Base-by-base conservation (phyloP, 2,888 invertebrate genomes). In the Catocala nupta region DNA sequence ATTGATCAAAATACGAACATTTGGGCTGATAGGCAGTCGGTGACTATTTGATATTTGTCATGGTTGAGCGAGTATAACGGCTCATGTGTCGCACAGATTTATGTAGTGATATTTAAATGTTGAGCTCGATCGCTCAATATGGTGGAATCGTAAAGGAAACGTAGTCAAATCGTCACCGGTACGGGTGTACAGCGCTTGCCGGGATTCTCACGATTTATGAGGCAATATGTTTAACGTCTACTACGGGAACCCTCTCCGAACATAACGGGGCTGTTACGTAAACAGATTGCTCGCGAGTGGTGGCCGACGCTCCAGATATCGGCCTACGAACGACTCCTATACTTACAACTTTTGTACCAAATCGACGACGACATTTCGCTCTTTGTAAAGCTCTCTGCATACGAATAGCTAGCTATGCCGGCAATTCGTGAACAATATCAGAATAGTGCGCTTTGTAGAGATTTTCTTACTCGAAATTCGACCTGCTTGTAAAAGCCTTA, bases 151-250 rank as follows among this genome's bases (percentile, higher is more conserved):
- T 88, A 88, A 90, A 89, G 91, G 90, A 91, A 92, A 89, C 91
- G 89, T 90, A 91, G 92, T 91, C 90, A 92, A 92, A 93, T 93
- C 92, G 92, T 91, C 92, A 90, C 89, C 87, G 88, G 86, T 84
- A 85, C 87, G 86, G 84, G 83, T 86, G 89, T 89, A 88, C 85
- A 86, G 85, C 87, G 86, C 85, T 89, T 84, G 92, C 88, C 85
- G 90, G 93, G 93, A 93, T 94, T 91, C 92, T 83, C 88, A 88
- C 88, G 92, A 94, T 94, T 94, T 94, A 94, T 94, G 93, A 90
- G 92, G 93, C 92, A 94, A 94, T 94, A 94, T 94, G 93, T 94
- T 94, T 92, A 93, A 93, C 93, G 93, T 93, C 93, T 92, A 91
- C 86, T 90, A 88, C 90, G 92, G 83, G 86, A 92, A 91, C 92